Evolutionary conservation across 2,797 vertebrate species (phyloP), one percentile per base, ranked within the genome.

Genomic region (Sebastes aleutianus): DNA sequence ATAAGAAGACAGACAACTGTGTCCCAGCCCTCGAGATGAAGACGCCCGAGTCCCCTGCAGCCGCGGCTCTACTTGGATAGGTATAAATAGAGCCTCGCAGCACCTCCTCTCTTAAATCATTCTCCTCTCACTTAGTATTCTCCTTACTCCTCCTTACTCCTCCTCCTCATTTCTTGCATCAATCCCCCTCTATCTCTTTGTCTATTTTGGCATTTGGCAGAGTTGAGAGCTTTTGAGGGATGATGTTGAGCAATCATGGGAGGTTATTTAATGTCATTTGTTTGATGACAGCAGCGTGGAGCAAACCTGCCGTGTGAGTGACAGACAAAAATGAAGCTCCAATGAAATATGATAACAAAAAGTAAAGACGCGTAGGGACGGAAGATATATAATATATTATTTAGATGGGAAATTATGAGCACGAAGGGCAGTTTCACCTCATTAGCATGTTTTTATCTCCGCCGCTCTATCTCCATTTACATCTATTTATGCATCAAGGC

Each of bases 11-110:
- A 85, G 71, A 89, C 86, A 85, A 80, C 67, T 68, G 71, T 75
- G 84, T 80, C 86, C 73, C 63, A 47, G 69, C 74, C 80, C 79
- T 76, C 3, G 4, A 80, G 80, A 66, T 74, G 83, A 82, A 53
- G 65, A 82, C 8, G 56, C 29, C 57, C 12, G 6, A 70, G 86
- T 83, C 75, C 70, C 74, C 75, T 68, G 76, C 80, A 85, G 84
- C 74, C 53, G 29, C 3, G 4, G 68, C 69, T 77, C 70, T 32
- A 53, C 79, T 79, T 69, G 71, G 69, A 76, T 75, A 31, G 76
- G 76, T 88, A 91, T 88, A 87, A 92, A 92, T 87, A 92, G 88
- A 92, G 77, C 69, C 70, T 76, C 50, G 83, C 77, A 85, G 56
- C 70, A 70, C 84, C 80, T 78, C 64, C 74, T 82, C 78, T 86